Conservation (phyloP, 2,888 invertebrate genomes). For the Nebria salina region DNA sequence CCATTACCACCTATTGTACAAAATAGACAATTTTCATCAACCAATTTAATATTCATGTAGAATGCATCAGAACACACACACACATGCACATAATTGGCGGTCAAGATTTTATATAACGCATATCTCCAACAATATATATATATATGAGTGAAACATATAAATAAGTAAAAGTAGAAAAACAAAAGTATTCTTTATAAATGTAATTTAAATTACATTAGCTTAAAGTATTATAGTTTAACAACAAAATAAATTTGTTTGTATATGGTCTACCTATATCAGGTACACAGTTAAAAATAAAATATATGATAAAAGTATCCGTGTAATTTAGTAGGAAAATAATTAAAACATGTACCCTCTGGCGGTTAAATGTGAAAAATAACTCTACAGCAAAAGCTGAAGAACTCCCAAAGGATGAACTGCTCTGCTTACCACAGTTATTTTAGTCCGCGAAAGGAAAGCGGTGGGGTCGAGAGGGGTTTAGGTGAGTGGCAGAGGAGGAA, state of each 20-base stretch:
- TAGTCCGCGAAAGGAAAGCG: neutral
- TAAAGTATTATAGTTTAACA: neutral
- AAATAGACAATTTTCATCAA: no score
- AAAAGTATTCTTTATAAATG: no score
- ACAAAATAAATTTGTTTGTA: neutral
- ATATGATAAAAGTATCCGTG: neutral
- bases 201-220: no score
- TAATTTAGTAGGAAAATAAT: slow-evolving; percentile 11
- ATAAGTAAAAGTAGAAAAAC: no score
- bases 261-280: no score
- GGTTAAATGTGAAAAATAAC: neutral
- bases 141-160: no score
- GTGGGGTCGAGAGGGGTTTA: neutral
- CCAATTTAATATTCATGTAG: no score
- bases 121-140: no score
- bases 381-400: neutral
- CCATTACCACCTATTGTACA: no score
- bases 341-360: slow-evolving; percentile 2
- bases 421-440: slow-evolving; percentile 14
- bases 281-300: slow-evolving; percentile 3
- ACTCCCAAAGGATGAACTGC: slow-evolving; percentile 6
- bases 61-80: no score
- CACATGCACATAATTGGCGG: no score
- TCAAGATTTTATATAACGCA: no score
- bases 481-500: slow-evolving; percentile 16